These are phyloP conservation scores for Ormyrus labotus DNA, from an alignment of 2,888 invertebrate species.

Conservation along the genomic window DNA sequence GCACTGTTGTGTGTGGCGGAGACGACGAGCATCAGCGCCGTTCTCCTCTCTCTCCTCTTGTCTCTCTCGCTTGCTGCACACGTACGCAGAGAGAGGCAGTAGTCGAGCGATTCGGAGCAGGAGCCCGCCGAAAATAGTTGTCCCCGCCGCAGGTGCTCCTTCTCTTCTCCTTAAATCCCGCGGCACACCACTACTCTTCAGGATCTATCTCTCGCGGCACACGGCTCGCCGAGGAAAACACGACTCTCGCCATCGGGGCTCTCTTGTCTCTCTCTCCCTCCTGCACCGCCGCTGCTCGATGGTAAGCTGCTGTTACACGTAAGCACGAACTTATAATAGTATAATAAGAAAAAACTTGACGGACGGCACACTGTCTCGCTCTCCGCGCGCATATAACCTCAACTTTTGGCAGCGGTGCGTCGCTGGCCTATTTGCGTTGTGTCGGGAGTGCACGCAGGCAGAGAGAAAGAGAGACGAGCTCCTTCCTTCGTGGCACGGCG, in stretches of 20 bases:
- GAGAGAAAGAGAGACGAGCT: conserved; percentile 12
- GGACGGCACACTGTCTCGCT: too few species aligned
- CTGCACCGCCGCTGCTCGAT: neutral
- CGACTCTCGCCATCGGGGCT: conserved; percentile 32
- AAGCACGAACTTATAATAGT: too few species aligned
- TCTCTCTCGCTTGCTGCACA: neutral
- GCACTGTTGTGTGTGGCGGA: conserved; percentile 6
- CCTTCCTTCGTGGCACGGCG: conserved; percentile 3
- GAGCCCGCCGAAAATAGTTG: neutral
- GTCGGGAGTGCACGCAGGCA: neutral
- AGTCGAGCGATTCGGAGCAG: neutral
- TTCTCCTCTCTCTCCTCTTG: neutral
- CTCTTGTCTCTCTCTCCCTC: conserved; percentile 23
- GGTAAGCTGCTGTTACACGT: too few species aligned
- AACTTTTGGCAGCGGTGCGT: too few species aligned
- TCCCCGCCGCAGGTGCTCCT: neutral
- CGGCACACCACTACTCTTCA: too few species aligned
- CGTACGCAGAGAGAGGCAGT: neutral
- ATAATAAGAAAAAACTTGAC: too few species aligned
- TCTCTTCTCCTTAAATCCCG: conserved; percentile 3
- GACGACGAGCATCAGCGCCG: neutral
- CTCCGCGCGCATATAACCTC: too few species aligned
- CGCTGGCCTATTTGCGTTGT: too few species aligned
- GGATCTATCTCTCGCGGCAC: neutral
- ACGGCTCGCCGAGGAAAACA: conserved; percentile 18